These are phyloP conservation scores for Leptinotarsa defecta DNA, from an alignment of 1,140 invertebrate species.

Conservation along the genomic window DNA sequence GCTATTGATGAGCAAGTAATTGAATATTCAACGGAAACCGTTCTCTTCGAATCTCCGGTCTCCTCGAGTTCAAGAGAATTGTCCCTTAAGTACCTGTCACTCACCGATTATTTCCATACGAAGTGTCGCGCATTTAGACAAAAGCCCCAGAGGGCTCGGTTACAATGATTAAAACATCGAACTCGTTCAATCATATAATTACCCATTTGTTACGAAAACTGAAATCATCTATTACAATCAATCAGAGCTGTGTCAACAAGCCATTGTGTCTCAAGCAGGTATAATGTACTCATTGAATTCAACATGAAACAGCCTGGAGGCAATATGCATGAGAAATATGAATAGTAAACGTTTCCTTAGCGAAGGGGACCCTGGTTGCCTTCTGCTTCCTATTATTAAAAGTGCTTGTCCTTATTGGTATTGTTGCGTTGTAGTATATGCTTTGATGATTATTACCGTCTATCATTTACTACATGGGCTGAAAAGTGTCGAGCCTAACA, in stretches of 20 bases:
- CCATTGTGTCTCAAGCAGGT: neutral
- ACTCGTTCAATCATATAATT: constrained; percentile 4
- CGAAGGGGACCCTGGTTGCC: neutral
- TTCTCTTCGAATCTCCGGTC: neutral
- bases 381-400: neutral
- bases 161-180: constrained; percentile 3
- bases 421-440: neutral
- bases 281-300: constrained; percentile 1
- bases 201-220: constrained; percentile 8
- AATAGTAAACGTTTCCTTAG: neutral
- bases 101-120: constrained; percentile 4
- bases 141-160: neutral
- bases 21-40: constrained; percentile 2
- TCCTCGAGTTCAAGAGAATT: neutral
- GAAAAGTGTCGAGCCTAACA: no score
- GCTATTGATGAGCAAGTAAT: neutral
- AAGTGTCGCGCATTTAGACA: constrained; percentile 2
- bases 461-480: no score
- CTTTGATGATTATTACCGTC: no score
- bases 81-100: constrained; percentile 2
- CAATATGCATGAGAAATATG: neutral
- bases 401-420: neutral
- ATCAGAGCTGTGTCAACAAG: constrained; percentile 5
- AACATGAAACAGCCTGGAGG: neutral
- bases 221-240: constrained; percentile 6